phyloP scores from a whole-genome alignment of 2,888 invertebrate genomes.

The Ceratothoa steindachneri region DNA sequence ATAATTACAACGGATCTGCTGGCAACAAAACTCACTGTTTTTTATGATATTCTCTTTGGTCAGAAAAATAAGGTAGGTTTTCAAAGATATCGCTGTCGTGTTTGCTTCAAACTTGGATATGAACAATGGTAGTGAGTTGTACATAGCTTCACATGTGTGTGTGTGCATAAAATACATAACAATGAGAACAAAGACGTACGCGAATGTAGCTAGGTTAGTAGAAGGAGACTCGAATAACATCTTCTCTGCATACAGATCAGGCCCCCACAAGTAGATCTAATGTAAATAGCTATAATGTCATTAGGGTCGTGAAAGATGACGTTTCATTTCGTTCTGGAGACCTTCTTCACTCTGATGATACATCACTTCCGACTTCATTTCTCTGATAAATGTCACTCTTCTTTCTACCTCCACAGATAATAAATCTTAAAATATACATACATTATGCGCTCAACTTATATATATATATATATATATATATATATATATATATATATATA shows the following conservation, averaged over 20 bases:
- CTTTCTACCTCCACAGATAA: background rate
- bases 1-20: too few species aligned
- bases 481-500: conserved; percentile 1
- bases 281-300: conserved; percentile 8
- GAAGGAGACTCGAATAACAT: too few species aligned
- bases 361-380: background rate
- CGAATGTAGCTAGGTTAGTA: too few species aligned
- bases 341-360: conserved; percentile 1
- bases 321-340: background rate
- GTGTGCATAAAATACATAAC: background rate
- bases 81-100: too few species aligned
- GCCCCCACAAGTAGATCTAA: conserved; percentile 5
- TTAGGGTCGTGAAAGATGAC: background rate
- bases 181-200: too few species aligned
- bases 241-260: background rate
- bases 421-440: conserved; percentile 12
- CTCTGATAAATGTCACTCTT: background rate
- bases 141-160: background rate
- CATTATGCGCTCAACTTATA: background rate
- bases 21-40: too few species aligned
- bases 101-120: too few species aligned
- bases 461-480: conserved; percentile 20
- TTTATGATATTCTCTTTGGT: too few species aligned
- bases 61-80: too few species aligned
- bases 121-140: too few species aligned